Percentiles rank a stretch among this genome's conserved stretches.
Evolutionary conservation across 2,797 vertebrate genomes (phyloP).

Genomic region (Tauraco hartlaubi): DNA sequence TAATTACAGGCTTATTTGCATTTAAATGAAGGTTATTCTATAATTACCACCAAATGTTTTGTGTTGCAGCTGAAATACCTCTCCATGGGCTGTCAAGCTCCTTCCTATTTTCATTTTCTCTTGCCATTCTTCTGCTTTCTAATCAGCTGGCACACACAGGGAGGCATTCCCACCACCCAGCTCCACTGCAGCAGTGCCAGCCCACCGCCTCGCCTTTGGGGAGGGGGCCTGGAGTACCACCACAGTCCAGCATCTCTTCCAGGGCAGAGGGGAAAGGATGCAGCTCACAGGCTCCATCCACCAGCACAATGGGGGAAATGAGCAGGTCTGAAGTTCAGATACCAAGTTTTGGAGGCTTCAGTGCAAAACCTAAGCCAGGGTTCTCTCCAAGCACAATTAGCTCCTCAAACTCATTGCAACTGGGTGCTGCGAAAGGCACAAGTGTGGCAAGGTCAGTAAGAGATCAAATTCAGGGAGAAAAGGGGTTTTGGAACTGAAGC

Average conservation of each 20-base stretch:
- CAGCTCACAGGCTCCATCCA: background rate
- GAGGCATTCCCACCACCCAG: slow-evolving; percentile 36
- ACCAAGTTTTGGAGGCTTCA: background rate
- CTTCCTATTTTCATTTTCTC: slow-evolving; percentile 81
- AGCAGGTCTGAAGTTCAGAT: background rate
- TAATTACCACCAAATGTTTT: slow-evolving; percentile 84
- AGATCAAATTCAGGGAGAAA: background rate
- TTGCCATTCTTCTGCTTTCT: slow-evolving; percentile 78
- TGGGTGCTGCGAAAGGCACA: background rate
- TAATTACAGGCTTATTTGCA: slow-evolving; percentile 88
- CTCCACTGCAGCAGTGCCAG: background rate
- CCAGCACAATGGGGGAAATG: rapidly evolving
- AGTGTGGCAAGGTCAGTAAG: background rate
- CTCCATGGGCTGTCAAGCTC: slow-evolving; percentile 82
- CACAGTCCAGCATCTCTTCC: background rate
- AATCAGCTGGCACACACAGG: slow-evolving; percentile 67
- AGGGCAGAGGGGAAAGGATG: background rate
- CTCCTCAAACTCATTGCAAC: background rate
- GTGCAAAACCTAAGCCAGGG: rapidly evolving
- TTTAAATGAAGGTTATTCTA: slow-evolving; percentile 88
- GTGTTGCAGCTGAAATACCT: slow-evolving; percentile 84
- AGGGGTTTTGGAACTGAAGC: background rate
- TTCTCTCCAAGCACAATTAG: background rate
- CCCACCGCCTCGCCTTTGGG: background rate
- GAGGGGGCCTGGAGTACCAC: background rate